A percentile compares a stretch with the other conserved stretches of the same genome.
Evolutionary conservation across 2,113 vertebrate genomes (phyloP).

Genomic region (Lathamus discolor): DNA sequence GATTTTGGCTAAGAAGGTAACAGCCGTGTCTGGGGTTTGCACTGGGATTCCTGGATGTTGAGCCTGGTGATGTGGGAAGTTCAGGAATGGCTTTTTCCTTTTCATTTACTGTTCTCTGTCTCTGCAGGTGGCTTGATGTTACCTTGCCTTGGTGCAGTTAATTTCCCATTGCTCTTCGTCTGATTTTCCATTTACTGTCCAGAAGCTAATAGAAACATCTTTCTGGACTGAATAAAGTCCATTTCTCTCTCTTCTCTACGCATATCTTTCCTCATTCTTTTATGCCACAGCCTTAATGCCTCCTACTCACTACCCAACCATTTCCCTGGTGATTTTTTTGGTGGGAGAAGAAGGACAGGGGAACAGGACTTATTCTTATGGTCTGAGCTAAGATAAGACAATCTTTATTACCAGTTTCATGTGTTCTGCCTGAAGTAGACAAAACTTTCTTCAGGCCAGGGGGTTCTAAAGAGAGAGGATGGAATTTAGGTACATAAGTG

Average conservation of each 20-base stretch:
- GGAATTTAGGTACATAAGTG: neutral
- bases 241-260: neutral
- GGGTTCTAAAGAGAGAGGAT: neutral
- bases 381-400: neutral
- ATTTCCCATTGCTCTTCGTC: neutral
- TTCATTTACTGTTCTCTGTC: neutral
- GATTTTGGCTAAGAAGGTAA: neutral
- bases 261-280: neutral
- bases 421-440: neutral
- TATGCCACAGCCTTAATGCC: neutral
- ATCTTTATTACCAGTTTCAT: neutral
- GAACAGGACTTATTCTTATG: neutral
- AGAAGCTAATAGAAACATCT: neutral
- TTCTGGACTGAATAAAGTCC: neutral
- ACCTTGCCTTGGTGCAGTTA: neutral
- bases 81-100: neutral
- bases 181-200: neutral
- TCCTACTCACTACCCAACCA: neutral
- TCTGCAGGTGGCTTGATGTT: neutral
- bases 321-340: neutral
- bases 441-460: neutral
- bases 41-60: neutral
- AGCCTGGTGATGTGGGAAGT: neutral
- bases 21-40: neutral
- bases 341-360: neutral